A percentile compares a stretch with the other conserved stretches of the same genome.
Evolutionary conservation across 2,113 vertebrate genomes (phyloP).

Genomic region (Sceloporus tristichus): DNA sequence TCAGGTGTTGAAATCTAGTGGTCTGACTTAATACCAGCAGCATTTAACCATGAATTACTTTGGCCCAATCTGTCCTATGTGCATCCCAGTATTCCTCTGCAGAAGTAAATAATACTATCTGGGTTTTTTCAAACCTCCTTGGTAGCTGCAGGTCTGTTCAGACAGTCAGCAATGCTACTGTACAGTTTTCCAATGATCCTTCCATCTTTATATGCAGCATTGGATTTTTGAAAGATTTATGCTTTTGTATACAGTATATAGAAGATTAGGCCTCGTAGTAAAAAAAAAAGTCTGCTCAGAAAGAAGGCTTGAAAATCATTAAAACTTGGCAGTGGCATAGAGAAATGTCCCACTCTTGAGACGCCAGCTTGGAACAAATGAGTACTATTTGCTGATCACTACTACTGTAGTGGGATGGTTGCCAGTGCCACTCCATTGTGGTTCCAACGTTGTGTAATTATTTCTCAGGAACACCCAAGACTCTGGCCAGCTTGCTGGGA

Average conservation of each 20-base stretch:
- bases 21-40: constrained; percentile 1
- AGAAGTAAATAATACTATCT: neutral
- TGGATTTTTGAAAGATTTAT: neutral
- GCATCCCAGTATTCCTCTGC: neutral
- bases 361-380: neutral
- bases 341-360: neutral
- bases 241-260: neutral
- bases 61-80: neutral
- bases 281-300: neutral
- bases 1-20: neutral
- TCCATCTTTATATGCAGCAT: neutral
- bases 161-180: neutral
- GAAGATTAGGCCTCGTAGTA: too few relatives aligned
- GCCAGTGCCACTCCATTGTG: neutral
- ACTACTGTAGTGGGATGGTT: too few relatives aligned
- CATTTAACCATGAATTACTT: neutral
- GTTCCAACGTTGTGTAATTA: neutral
- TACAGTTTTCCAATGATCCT: neutral
- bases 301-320: neutral
- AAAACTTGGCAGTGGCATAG: neutral
- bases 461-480: neutral
- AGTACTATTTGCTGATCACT: neutral
- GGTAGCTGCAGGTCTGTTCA: neutral
- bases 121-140: neutral
- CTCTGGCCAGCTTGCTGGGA: neutral